phyloP scores from a whole-genome alignment of 2,113 vertebrate genomes.

The Seriola aureovittata region DNA sequence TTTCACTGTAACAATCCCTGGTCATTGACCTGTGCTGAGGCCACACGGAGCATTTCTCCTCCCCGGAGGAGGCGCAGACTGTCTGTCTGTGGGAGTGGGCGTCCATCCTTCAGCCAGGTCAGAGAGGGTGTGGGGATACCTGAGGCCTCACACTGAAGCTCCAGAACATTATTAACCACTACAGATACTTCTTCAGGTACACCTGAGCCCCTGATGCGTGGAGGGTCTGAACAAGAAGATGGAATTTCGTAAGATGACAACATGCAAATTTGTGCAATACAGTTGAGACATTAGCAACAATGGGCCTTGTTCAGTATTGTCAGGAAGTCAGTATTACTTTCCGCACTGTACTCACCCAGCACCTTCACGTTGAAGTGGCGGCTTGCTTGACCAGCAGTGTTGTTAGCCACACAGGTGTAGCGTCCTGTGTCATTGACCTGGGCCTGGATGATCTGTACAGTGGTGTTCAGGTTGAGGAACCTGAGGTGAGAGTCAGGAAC shows the following conservation, averaged over 20 bases:
- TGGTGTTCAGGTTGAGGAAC: conserved; percentile 84
- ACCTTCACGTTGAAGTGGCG: conserved; percentile 92
- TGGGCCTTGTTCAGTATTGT: too few relatives aligned
- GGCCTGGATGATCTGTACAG: conserved; percentile 84
- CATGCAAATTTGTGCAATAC: background rate
- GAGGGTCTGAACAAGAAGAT: conserved; percentile 87
- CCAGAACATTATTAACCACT: conserved; percentile 89
- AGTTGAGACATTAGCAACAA: too few relatives aligned
- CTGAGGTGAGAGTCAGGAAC: conserved; percentile 64
- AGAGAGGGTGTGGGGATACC: conserved; percentile 91
- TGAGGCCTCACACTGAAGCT: conserved; percentile 89
- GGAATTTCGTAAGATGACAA: background rate
- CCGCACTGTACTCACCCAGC: conserved; percentile 84
- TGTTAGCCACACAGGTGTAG: conserved; percentile 91
- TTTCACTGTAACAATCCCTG: background rate
- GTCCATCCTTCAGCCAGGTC: conserved; percentile 96
- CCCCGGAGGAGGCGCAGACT: conserved; percentile 84
- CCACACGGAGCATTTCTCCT: conserved; percentile 87
- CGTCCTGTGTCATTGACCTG: conserved; percentile 84
- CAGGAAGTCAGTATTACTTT: background rate
- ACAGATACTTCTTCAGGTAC: conserved; percentile 89
- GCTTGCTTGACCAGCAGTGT: conserved; percentile 90
- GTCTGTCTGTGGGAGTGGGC: conserved; percentile 87
- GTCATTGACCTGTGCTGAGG: conserved; percentile 89
- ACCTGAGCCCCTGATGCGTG: conserved; percentile 90